Base-by-base conservation (phyloP, 2,113 vertebrate genomes). In the Pyrgilauda ruficollis region DNA sequence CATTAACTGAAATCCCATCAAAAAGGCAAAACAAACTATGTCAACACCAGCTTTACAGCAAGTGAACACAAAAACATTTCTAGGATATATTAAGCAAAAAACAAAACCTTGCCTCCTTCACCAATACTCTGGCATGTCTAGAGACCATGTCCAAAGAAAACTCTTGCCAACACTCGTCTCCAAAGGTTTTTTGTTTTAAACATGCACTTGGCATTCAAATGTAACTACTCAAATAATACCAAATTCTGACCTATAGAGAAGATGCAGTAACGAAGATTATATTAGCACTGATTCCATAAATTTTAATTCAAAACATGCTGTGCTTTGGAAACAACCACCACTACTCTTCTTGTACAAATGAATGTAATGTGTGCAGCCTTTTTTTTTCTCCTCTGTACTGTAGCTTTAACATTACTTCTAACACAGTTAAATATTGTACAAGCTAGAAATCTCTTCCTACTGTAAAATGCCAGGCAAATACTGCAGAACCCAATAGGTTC, bases 341-440 rank as follows among this genome's bases (percentile, higher is more conserved):
- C 19, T 43, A 26, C 13, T 37, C 13, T 22, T 79, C 58, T 14
- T 35, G 7, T 27, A 67, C 11, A 69, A 80, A 72, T 18, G 0
- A 73, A 72, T 20, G 14, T 59, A 43, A 73, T 15, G 15, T 39
- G 83, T 10, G 13, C 15, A 77, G 28, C 17, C 10, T 46, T 15
- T 44, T 37, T 13, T 44, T 39, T 2, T 4, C 0, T 1, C n/a
- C 14, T 11, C 15, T 59, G 23, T 47, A 86, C 19, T 5, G 46
- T 6, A 37, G 13, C 13, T 87, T 56, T 37, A 78, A 24, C 10
- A 22, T 13, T 22, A 80, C 58, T 59, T 59, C 13, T 39, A 78
- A 46, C 8, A 53, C 0, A 0, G 28, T n/a, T 24, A 84, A 82
- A 62, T 28, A 62, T 0, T 21, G 7, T 20, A 44, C 21, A 90